Evolutionary conservation across 2,113 vertebrate species (phyloP).

Genomic region (Riparia riparia): DNA sequence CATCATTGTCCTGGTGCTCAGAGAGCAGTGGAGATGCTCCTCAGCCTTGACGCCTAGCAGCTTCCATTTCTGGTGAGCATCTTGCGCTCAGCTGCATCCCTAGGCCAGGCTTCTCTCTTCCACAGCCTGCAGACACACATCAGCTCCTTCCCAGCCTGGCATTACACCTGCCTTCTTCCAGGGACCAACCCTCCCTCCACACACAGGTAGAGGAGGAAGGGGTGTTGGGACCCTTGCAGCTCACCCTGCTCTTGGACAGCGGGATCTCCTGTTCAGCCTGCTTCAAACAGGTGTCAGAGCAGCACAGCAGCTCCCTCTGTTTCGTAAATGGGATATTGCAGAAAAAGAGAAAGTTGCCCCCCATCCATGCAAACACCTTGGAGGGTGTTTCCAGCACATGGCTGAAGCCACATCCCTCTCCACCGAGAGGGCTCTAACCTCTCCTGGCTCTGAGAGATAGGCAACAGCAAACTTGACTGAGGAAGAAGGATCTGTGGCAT

Average conservation of each 20-base stretch:
- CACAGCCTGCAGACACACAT: neutral
- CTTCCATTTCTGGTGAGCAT: neutral
- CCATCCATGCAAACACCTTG: neutral
- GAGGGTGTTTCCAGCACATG: rapidly evolving
- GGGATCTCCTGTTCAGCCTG: neutral
- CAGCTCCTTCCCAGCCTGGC: neutral
- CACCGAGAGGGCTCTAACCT: neutral
- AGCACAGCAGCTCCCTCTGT: slow-evolving; percentile 66
- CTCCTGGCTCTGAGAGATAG: neutral
- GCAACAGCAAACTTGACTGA: rapidly evolving
- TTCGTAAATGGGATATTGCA: slow-evolving; percentile 38
- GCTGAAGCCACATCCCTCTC: neutral
- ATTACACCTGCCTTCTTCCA: neutral
- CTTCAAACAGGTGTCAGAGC: slow-evolving; percentile 3
- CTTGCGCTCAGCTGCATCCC: neutral
- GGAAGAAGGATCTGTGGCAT: neutral
- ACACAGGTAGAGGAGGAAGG: neutral
- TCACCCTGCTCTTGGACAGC: neutral
- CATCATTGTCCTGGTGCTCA: neutral
- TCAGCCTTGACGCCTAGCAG: neutral
- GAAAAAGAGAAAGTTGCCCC: neutral
- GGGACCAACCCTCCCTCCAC: neutral
- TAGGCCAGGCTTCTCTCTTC: neutral
- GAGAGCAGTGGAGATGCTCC: neutral
- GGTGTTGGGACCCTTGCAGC: neutral